Conservation (phyloP, 1,140 invertebrate genomes). For the Drosophila lini region DNA sequence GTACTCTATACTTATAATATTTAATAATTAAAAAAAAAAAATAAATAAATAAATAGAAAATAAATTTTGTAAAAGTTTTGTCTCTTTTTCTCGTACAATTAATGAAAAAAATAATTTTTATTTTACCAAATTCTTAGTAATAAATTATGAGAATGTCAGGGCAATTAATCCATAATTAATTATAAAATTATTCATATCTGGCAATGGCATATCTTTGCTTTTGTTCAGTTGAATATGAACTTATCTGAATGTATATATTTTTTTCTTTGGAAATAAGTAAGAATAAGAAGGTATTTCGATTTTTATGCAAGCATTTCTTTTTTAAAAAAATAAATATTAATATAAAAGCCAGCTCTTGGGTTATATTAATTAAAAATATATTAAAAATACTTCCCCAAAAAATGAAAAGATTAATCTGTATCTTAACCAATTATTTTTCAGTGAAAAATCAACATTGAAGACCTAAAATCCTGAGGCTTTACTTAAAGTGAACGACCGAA, state of each 20-base stretch:
- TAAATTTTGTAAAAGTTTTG: not conserved
- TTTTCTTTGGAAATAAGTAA: not conserved
- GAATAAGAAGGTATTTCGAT: not conserved
- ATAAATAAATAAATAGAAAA: not conserved
- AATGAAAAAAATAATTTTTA: no score
- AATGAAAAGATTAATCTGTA: not conserved
- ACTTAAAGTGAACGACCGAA: not conserved
- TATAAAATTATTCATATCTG: not conserved
- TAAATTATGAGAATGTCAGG: slow-evolving; percentile 1
- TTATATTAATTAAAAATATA: not conserved
- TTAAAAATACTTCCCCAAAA: no score
- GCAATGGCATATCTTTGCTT: not conserved
- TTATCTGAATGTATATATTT: slow-evolving; percentile 4
- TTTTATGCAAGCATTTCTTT: not conserved
- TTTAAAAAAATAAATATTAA: not conserved
- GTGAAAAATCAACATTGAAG: not conserved
- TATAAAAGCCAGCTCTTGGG: not conserved
- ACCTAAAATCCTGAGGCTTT: not conserved
- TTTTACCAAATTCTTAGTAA: not conserved
- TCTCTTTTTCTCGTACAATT: no score
- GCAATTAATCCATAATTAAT: slow-evolving; percentile 1
- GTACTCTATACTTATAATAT: not conserved
- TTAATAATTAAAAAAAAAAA: not conserved
- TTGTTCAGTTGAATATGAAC: not conserved
- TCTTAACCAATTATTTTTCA: not conserved